A percentile compares a stretch with the other conserved stretches of the same genome.
Evolutionary conservation across 2,888 invertebrate genomes (phyloP).

Genomic region (Harpalus rufipes): DNA sequence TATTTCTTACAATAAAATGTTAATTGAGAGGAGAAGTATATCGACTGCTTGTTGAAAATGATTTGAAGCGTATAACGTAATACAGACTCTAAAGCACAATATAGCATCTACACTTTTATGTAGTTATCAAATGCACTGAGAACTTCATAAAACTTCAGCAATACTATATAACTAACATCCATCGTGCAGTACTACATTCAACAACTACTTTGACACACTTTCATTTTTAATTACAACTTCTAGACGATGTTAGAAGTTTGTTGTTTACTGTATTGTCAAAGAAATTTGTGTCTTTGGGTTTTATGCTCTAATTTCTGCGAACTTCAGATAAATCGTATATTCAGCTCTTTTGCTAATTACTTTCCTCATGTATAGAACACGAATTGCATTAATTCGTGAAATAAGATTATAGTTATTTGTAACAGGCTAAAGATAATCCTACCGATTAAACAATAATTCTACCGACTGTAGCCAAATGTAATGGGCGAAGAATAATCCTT

Average conservation of each 20-base stretch:
- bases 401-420: not conserved
- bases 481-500: too few relatives aligned
- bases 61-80: constrained; percentile 21
- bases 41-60: not conserved
- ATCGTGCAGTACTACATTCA: constrained; percentile 1
- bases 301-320: not conserved
- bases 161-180: constrained; percentile 17
- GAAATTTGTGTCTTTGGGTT: not conserved
- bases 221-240: constrained; percentile 42
- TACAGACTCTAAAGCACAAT: not conserved
- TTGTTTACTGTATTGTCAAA: constrained; percentile 31
- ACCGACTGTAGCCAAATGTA: too few relatives aligned
- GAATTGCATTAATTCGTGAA: not conserved
- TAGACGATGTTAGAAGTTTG: constrained; percentile 8
- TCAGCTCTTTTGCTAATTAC: not conserved
- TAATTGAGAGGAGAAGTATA: not conserved
- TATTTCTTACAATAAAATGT: not conserved
- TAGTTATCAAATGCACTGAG: constrained; percentile 29
- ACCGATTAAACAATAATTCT: too few relatives aligned
- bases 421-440: too few relatives aligned
- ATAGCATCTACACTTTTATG: constrained; percentile 24
- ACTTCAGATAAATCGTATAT: not conserved
- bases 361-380: not conserved
- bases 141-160: constrained; percentile 35
- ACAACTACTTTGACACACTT: constrained; percentile 36